A percentile compares a stretch with the other conserved stretches of the same genome.
Conservation (phyloP, 2,113 vertebrate genomes). For the Spea bombifrons region DNA sequence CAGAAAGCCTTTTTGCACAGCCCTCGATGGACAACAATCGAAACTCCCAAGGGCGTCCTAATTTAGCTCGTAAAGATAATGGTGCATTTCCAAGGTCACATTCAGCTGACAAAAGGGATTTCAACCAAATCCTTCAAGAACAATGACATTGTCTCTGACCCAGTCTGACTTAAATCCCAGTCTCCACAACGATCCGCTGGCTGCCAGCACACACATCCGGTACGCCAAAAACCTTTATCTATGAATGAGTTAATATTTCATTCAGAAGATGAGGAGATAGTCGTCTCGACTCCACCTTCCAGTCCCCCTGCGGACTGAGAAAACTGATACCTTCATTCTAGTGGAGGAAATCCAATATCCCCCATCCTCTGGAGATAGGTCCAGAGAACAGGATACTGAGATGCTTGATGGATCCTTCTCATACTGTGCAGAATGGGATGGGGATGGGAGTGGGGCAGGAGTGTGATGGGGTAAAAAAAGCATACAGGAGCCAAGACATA, state of each 20-base stretch:
- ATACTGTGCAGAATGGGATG: background rate
- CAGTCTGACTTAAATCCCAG: background rate
- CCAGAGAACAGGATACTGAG: slow-evolving; percentile 1
- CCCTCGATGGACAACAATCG: background rate
- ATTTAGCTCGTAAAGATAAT: background rate
- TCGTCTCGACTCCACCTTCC: background rate
- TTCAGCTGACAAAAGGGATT: background rate
- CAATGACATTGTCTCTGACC: background rate
- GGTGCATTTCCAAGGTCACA: background rate
- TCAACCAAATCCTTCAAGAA: background rate
- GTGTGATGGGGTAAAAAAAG: background rate
- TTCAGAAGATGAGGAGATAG: background rate
- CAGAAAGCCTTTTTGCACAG: background rate
- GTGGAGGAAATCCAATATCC: slow-evolving; percentile 17
- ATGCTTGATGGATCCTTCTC: slow-evolving; percentile 5
- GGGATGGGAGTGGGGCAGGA: background rate
- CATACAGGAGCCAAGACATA: background rate
- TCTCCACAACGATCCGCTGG: background rate
- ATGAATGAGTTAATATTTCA: slow-evolving; percentile 12
- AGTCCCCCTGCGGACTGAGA: background rate
- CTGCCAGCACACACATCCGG: background rate
- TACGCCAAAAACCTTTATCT: background rate
- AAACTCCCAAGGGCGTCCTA: background rate
- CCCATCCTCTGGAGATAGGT: background rate
- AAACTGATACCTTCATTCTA: background rate